Conservation (phyloP, 2,113 vertebrate genomes). For the Blennius ocellaris region DNA sequence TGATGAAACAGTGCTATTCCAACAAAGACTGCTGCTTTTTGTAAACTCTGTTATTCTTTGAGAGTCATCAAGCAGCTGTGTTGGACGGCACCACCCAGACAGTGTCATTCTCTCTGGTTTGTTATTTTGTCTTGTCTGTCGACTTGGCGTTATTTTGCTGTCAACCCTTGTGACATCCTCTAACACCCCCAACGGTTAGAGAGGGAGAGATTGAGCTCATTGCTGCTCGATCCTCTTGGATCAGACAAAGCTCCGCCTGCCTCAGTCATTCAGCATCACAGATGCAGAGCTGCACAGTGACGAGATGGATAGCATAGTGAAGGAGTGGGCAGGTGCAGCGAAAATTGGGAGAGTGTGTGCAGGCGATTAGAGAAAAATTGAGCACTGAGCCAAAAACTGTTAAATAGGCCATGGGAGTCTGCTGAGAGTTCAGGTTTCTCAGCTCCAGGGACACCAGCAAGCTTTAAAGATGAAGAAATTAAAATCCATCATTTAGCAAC, state of each 20-base stretch:
- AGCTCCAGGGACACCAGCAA: slow-evolving; percentile 23
- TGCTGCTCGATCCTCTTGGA: slow-evolving; percentile 53
- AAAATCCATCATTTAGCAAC: slow-evolving; percentile 28
- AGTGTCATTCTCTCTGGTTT: slow-evolving; percentile 37
- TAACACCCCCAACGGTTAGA: slow-evolving; percentile 36
- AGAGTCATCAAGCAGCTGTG: slow-evolving; percentile 1
- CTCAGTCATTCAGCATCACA: slow-evolving; percentile 59
- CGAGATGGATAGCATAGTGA: not conserved
- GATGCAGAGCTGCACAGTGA: not conserved
- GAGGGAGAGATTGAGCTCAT: slow-evolving; percentile 12
- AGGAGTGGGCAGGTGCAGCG: not conserved
- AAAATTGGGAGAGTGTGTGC: not conserved
- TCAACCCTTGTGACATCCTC: slow-evolving; percentile 40
- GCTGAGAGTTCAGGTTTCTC: slow-evolving; percentile 11
- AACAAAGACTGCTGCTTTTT: not conserved
- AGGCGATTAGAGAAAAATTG: not conserved
- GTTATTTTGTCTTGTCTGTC: slow-evolving; percentile 31
- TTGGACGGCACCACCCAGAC: not conserved
- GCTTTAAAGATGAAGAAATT: slow-evolving; percentile 63
- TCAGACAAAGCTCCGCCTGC: slow-evolving; percentile 60
- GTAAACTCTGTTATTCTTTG: not conserved
- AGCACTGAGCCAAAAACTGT: slow-evolving; percentile 1
- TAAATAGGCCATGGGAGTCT: slow-evolving; percentile 3
- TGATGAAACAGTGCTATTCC: not conserved
- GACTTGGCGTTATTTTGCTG: slow-evolving; percentile 1